A percentile compares a stretch with the other conserved stretches of the same genome.
Conservation (phyloP, 2,113 vertebrate genomes). For the Dryoscopus gambensis region DNA sequence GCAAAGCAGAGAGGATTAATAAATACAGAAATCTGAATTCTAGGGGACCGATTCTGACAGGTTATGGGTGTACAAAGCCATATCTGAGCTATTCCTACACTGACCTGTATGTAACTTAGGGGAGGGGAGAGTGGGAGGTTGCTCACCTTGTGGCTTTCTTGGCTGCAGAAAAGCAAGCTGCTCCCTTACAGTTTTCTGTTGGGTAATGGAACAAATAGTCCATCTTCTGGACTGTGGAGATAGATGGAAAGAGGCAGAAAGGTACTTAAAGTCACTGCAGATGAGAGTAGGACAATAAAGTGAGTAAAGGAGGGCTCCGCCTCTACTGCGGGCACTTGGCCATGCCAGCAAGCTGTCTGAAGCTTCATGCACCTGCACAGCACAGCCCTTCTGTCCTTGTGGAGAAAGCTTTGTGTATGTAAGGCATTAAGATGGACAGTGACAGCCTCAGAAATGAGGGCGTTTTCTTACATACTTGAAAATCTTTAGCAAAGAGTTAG, state of each 20-base stretch:
- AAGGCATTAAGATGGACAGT: background rate
- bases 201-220: background rate
- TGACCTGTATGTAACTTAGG: background rate
- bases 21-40: background rate
- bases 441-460: background rate
- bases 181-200: background rate
- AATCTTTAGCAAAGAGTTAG: background rate
- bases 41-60: background rate
- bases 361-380: background rate
- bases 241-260: background rate
- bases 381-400: background rate
- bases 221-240: background rate
- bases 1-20: background rate
- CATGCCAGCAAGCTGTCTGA: background rate
- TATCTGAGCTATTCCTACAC: background rate
- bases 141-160: background rate
- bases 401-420: background rate
- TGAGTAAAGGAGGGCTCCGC: background rate
- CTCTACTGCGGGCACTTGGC: accelerated
- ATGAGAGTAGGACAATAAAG: background rate
- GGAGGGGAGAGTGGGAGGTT: background rate
- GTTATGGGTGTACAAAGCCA: background rate
- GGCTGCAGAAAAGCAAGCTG: background rate
- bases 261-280: background rate
- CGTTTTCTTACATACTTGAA: accelerated